These are phyloP conservation scores for Oryzias melastigma DNA, from an alignment of 2,113 vertebrate genomes.

Conservation along the genomic window DNA sequence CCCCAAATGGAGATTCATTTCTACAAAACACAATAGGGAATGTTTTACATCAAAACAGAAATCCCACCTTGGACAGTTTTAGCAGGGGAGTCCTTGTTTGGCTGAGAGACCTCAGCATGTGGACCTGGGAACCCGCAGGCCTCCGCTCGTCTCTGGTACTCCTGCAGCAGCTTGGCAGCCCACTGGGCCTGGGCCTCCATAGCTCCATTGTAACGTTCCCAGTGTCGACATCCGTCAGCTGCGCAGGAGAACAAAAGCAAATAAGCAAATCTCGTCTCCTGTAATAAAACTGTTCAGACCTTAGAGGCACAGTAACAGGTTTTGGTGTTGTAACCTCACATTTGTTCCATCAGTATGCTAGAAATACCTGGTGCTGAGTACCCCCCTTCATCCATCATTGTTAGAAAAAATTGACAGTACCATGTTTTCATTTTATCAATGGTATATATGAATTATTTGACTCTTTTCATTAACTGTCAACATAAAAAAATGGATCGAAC, in stretches of 20 bases:
- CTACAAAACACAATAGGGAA: not conserved
- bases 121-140: conserved; percentile 69
- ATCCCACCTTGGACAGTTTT: conserved; percentile 58
- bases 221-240: conserved; percentile 85
- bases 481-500: no score
- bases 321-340: no score
- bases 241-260: not conserved
- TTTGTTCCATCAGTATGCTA: no score
- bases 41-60: not conserved
- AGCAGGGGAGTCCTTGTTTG: conserved; percentile 70
- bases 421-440: no score
- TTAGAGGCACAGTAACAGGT: no score
- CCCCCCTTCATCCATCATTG: no score
- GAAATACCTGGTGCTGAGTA: no score
- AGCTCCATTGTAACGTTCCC: conserved; percentile 89
- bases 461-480: no score
- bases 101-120: conserved; percentile 32
- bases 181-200: conserved; percentile 92
- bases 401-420: no score
- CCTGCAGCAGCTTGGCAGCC: conserved; percentile 85
- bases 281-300: no score
- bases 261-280: not conserved
- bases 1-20: not conserved
- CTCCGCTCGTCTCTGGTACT: conserved; percentile 84
- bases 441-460: no score